phyloP scores from a whole-genome alignment of 2,888 invertebrate genomes.

The Agonopterix subpropinquella region DNA sequence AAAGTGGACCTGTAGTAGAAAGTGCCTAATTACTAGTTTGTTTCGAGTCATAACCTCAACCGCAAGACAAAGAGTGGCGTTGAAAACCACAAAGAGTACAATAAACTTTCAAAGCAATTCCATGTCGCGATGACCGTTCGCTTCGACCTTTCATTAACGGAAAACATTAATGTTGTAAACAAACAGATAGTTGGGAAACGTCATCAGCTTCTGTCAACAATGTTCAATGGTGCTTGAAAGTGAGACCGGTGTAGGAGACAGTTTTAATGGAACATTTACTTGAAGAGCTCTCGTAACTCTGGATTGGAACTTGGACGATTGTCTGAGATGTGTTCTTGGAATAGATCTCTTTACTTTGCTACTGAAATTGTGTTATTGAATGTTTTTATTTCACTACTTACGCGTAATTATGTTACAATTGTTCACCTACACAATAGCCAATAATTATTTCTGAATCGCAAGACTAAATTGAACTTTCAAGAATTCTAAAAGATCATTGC shows the following conservation, averaged over 20 bases:
- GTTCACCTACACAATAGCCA: too few relatives aligned
- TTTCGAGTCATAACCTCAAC: background rate
- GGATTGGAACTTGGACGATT: background rate
- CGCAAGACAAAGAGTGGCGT: background rate
- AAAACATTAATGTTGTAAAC: too few relatives aligned
- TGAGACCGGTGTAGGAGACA: conserved; percentile 9
- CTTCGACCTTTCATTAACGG: too few relatives aligned
- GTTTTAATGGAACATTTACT: conserved; percentile 7
- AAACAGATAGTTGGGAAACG: too few relatives aligned
- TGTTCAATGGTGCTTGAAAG: conserved; percentile 3
- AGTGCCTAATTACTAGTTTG: background rate
- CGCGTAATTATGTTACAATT: too few relatives aligned
- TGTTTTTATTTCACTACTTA: too few relatives aligned
- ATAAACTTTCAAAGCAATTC: background rate
- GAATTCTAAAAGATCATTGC: background rate
- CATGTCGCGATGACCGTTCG: too few relatives aligned
- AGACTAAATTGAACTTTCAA: background rate
- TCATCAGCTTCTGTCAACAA: background rate
- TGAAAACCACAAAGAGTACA: background rate
- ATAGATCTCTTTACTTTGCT: conserved; percentile 8
- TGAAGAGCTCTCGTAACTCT: conserved; percentile 1
- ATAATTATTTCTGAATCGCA: too few relatives aligned
- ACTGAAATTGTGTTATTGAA: background rate
- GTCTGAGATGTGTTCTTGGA: conserved; percentile 6
- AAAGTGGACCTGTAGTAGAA: conserved; percentile 1